These are phyloP conservation scores for Rhegmatorhina hoffmannsi DNA, from an alignment of 2,113 vertebrate species.

Conservation along the genomic window DNA sequence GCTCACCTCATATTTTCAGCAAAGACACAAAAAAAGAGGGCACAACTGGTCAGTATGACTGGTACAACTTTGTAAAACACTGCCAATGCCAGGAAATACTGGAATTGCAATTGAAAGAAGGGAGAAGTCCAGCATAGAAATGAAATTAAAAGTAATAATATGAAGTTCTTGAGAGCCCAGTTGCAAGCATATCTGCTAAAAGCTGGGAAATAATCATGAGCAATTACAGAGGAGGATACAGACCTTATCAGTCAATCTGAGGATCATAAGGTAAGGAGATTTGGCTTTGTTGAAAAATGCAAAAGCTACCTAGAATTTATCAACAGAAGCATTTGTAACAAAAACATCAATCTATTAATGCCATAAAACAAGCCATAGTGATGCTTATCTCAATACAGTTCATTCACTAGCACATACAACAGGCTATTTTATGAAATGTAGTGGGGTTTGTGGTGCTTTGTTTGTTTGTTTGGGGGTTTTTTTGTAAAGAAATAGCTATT, in stretches of 20 bases:
- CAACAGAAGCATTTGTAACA: neutral
- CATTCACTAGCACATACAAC: neutral
- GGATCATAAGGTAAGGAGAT: neutral
- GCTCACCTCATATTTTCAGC: neutral
- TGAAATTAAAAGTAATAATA: neutral
- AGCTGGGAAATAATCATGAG: neutral
- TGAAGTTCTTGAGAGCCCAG: neutral
- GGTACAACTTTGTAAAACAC: neutral
- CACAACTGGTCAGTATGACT: accelerated
- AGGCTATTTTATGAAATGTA: neutral
- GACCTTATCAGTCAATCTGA: neutral
- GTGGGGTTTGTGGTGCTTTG: accelerated
- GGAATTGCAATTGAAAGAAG: neutral
- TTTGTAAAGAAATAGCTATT: neutral
- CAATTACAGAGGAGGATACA: neutral
- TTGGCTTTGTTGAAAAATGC: neutral
- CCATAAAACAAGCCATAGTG: neutral
- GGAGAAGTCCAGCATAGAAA: neutral
- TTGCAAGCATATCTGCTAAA: neutral
- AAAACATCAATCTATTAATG: neutral
- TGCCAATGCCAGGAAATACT: neutral
- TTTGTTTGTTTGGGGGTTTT: neutral
- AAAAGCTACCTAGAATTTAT: constrained; percentile 9
- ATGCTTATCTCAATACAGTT: neutral
- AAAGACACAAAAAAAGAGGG: neutral